Conservation (phyloP, 2,797 vertebrate species). For the Leucoraja ocellata region DNA sequence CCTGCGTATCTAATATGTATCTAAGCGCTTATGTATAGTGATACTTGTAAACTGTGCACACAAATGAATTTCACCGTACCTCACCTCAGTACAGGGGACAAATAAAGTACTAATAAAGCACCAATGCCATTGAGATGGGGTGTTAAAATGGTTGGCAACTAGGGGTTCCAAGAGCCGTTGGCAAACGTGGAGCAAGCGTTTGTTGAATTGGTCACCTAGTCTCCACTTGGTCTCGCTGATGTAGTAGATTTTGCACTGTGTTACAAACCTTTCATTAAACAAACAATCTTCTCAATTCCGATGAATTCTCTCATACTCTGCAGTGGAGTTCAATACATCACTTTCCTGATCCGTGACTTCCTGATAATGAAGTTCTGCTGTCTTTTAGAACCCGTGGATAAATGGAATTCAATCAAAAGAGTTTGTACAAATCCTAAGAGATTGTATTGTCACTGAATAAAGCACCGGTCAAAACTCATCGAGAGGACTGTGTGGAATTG, state of each 20-base stretch:
- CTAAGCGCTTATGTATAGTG: too few relatives aligned
- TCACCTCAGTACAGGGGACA: too few relatives aligned
- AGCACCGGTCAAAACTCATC: not conserved
- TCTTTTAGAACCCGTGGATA: not conserved
- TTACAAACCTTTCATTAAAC: not conserved
- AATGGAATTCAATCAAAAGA: constrained; percentile 12
- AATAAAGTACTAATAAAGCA: too few relatives aligned
- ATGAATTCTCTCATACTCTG: not conserved
- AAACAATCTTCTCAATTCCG: not conserved
- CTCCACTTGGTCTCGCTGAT: too few relatives aligned
- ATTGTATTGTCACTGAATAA: not conserved
- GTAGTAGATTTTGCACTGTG: not conserved
- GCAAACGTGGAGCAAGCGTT: too few relatives aligned
- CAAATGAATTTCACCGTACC: too few relatives aligned
- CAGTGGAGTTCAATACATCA: not conserved
- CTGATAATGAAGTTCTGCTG: not conserved
- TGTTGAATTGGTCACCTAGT: too few relatives aligned
- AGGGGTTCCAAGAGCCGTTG: too few relatives aligned
- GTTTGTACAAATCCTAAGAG: not conserved
- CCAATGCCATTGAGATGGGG: too few relatives aligned
- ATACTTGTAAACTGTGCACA: too few relatives aligned
- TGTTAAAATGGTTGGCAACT: too few relatives aligned
- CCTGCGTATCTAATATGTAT: too few relatives aligned
- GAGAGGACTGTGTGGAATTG: not conserved
- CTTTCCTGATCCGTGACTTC: not conserved